These are phyloP conservation scores for Chironomus tentans DNA, from an alignment of 2,888 invertebrate genomes.

Conservation along the genomic window DNA sequence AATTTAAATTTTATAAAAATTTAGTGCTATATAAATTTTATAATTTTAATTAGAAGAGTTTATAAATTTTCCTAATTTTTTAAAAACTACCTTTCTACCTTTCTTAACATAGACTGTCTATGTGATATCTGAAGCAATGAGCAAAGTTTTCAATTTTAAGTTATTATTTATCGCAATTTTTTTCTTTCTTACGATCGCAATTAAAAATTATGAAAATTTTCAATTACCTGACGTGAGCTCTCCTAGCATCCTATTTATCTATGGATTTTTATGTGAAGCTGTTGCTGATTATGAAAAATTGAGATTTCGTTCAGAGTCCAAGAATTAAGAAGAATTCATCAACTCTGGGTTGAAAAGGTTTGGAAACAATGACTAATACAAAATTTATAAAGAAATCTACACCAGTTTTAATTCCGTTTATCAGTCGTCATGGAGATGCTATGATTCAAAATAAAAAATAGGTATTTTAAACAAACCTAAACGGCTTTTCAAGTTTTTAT, in stretches of 20 bases:
- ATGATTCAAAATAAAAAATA: constrained; percentile 1
- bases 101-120: not conserved
- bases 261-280: too few species aligned
- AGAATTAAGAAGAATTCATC: too few species aligned
- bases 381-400: not conserved
- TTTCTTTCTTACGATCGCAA: constrained; percentile 5
- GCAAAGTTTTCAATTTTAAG: not conserved
- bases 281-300: too few species aligned
- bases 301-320: too few species aligned
- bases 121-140: constrained; percentile 11
- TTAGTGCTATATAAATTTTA: too few species aligned
- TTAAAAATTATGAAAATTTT: constrained; percentile 19
- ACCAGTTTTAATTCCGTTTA: constrained; percentile 4
- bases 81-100: not conserved
- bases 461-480: not conserved
- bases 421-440: not conserved
- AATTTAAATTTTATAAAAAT: too few species aligned
- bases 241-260: too few species aligned
- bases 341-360: too few species aligned
- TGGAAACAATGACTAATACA: not conserved
- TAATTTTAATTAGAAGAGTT: too few species aligned
- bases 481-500: not conserved
- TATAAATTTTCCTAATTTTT: not conserved
- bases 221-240: constrained; percentile 5
- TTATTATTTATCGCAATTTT: constrained; percentile 8